These are phyloP conservation scores for Chaetoderma sp. DNA, from an alignment of 2,888 invertebrate genomes.

Conservation along the genomic window DNA sequence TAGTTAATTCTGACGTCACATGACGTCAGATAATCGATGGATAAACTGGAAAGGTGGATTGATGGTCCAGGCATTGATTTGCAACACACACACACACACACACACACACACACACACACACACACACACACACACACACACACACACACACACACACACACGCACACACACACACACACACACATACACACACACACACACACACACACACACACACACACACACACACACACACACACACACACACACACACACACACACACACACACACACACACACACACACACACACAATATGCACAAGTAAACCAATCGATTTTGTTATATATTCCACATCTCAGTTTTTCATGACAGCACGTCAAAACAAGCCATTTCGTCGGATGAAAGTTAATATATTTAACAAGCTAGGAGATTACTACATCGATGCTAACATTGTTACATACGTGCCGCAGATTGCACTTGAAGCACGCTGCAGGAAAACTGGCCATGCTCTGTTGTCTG, in stretches of 20 bases:
- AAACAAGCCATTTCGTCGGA: no score
- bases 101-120: background rate
- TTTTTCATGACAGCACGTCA: no score
- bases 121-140: slow-evolving; percentile 6
- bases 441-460: no score
- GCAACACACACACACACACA: slow-evolving; percentile 1
- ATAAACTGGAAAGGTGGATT: no score
- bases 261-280: slow-evolving; percentile 9
- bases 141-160: background rate
- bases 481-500: no score
- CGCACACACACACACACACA: background rate
- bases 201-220: slow-evolving; percentile 10
- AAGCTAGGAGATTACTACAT: no score
- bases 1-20: no score
- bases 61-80: slow-evolving; percentile 1
- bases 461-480: no score
- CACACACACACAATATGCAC: background rate
- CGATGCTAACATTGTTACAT: no score
- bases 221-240: slow-evolving; percentile 15
- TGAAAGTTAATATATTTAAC: no score
- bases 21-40: no score
- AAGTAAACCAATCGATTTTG: background rate
- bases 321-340: no score
- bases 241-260: slow-evolving; percentile 13
- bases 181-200: background rate